Conservation (phyloP, 2,888 invertebrate genomes). For the Pachycephus smyrnensis region DNA sequence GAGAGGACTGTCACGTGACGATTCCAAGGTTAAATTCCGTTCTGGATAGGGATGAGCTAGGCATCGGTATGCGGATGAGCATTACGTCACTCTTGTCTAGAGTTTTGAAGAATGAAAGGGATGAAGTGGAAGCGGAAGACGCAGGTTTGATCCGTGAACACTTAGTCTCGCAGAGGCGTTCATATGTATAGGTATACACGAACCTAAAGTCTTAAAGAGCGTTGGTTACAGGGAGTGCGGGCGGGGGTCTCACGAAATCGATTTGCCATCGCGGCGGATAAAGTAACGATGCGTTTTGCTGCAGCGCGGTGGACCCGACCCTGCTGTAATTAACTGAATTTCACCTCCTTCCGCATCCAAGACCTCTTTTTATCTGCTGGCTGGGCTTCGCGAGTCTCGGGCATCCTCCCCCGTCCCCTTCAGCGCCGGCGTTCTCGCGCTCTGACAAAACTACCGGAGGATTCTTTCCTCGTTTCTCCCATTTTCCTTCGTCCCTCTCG, state of each 20-base stretch:
- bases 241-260: slow-evolving; percentile 29
- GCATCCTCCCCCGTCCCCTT: background rate
- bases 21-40: background rate
- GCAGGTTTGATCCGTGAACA: background rate
- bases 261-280: slow-evolving; percentile 30
- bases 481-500: slow-evolving; percentile 27
- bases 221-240: slow-evolving; percentile 31
- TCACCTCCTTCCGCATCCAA: slow-evolving; percentile 1
- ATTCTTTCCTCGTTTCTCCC: slow-evolving; percentile 29
- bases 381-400: background rate
- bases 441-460: slow-evolving; percentile 7
- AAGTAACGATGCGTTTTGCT: slow-evolving; percentile 31
- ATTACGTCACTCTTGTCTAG: background rate
- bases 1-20: background rate
- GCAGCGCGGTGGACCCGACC: slow-evolving; percentile 13
- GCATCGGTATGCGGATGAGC: background rate
- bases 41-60: too few relatives aligned
- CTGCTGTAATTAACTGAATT: slow-evolving; percentile 14
- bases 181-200: background rate
- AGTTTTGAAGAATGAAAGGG: background rate
- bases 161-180: background rate
- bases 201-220: background rate
- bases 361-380: background rate
- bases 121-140: background rate
- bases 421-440: slow-evolving; percentile 3